These are phyloP conservation scores for Ophioninae sp. DNA, from an alignment of 2,888 invertebrate species.

Conservation along the genomic window DNA sequence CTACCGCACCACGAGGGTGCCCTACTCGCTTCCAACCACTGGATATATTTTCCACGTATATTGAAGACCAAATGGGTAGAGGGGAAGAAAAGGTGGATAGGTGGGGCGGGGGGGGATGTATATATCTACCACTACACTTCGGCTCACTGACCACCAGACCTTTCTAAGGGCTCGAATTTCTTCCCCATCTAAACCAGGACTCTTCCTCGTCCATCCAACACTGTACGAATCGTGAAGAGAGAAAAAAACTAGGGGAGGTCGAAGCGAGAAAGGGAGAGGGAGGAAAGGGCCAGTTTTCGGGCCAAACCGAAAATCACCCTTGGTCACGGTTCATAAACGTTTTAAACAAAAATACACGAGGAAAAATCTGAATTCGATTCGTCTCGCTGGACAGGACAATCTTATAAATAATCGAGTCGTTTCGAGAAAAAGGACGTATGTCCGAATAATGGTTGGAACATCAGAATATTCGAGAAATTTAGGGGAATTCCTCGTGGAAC, in stretches of 20 bases:
- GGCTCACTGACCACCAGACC: conserved; percentile 62
- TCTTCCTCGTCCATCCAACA: conserved; percentile 37
- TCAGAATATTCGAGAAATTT: conserved; percentile 29
- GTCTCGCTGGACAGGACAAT: conserved; percentile 55
- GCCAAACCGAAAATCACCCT: conserved; percentile 69
- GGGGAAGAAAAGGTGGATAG: background rate
- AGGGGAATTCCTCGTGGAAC: background rate
- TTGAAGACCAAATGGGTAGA: too few relatives aligned
- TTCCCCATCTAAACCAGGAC: conserved; percentile 41
- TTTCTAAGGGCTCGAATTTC: conserved; percentile 51
- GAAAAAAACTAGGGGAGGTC: conserved; percentile 27
- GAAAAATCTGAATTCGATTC: conserved; percentile 75
- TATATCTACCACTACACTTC: conserved; percentile 39
- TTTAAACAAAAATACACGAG: conserved; percentile 78
- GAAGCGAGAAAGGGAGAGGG: conserved; percentile 26
- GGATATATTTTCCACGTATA: background rate
- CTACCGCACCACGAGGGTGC: conserved; percentile 66
- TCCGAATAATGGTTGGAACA: conserved; percentile 10
- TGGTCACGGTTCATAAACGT: conserved; percentile 80
- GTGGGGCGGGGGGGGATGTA: background rate
- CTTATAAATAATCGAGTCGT: conserved; percentile 60
- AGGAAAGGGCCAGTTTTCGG: conserved; percentile 26
- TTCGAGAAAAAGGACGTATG: conserved; percentile 4
- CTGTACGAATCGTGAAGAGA: conserved; percentile 3
- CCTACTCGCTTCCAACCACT: conserved; percentile 31